Evolutionary conservation across 2,113 vertebrate genomes (phyloP).

Genomic region (Etia nguti): DNA sequence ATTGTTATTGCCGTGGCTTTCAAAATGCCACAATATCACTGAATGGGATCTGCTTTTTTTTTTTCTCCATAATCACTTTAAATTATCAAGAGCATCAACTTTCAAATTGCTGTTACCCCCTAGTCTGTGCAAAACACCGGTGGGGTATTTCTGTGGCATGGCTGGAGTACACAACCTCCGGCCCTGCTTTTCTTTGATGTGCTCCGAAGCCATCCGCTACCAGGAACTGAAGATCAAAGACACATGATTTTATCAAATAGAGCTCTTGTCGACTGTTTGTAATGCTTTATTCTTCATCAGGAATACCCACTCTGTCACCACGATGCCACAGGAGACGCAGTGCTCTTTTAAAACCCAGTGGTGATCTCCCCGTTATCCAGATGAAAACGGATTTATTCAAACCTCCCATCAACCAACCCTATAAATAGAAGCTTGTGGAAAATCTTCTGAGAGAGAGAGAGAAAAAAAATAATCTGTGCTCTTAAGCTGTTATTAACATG

Average conservation of each 20-base stretch:
- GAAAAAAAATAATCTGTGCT: constrained; percentile 58
- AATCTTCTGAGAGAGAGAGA: constrained; percentile 55
- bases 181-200: constrained; percentile 42
- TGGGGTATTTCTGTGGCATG: constrained; percentile 10
- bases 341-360: constrained; percentile 67
- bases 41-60: not conserved
- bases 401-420: constrained; percentile 65
- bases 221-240: constrained; percentile 65
- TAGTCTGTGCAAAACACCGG: not conserved
- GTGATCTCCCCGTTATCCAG: constrained; percentile 72
- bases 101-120: constrained; percentile 5
- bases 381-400: constrained; percentile 74
- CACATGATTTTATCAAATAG: constrained; percentile 54
- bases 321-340: constrained; percentile 48
- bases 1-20: constrained; percentile 6
- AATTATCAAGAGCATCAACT: constrained; percentile 37
- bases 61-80: constrained; percentile 19
- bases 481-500: constrained; percentile 76
- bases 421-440: constrained; percentile 70
- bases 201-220: constrained; percentile 36
- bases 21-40: constrained; percentile 6
- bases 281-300: constrained; percentile 53
- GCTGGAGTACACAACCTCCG: constrained; percentile 27
- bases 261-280: constrained; percentile 57
- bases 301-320: constrained; percentile 53